Evolutionary conservation across 2,113 vertebrate genomes (phyloP).

Genomic region (Diadophis punctatus): DNA sequence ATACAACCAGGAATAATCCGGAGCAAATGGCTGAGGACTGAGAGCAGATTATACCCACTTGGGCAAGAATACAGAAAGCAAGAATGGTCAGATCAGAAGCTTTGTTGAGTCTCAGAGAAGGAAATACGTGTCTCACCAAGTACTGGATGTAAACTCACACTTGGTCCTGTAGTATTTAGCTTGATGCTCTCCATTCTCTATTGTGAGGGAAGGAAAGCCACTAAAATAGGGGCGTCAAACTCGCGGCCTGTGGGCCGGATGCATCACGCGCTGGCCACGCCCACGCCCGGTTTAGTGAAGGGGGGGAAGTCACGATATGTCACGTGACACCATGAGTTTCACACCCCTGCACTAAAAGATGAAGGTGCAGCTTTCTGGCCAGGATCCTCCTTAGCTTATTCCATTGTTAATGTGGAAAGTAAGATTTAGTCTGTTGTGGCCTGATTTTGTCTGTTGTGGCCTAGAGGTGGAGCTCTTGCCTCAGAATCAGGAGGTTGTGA

Average conservation of each 20-base stretch:
- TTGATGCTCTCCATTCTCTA: not conserved
- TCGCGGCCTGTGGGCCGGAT: too few species aligned
- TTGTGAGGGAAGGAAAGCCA: not conserved
- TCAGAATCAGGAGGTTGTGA: too few species aligned
- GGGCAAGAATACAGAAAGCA: not conserved
- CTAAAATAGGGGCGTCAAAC: too few species aligned
- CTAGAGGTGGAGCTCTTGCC: too few species aligned
- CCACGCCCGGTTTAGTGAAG: too few species aligned
- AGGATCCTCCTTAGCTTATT: not conserved
- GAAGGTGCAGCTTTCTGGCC: not conserved
- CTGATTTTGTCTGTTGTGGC: too few species aligned
- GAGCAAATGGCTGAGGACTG: not conserved
- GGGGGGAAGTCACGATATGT: too few species aligned
- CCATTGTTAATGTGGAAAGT: not conserved
- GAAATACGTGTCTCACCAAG: not conserved
- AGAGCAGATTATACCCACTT: not conserved
- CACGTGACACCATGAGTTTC: too few species aligned
- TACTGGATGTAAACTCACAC: not conserved
- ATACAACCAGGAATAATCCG: not conserved
- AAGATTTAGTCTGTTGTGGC: not conserved
- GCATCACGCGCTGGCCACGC: too few species aligned
- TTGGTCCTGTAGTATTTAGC: not conserved
- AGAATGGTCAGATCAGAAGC: not conserved
- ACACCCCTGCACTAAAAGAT: not conserved
- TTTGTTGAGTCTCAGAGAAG: not conserved